Base-by-base conservation (phyloP, 35 echinoderm and acorn worm species). In the Diadema setosum region DNA sequence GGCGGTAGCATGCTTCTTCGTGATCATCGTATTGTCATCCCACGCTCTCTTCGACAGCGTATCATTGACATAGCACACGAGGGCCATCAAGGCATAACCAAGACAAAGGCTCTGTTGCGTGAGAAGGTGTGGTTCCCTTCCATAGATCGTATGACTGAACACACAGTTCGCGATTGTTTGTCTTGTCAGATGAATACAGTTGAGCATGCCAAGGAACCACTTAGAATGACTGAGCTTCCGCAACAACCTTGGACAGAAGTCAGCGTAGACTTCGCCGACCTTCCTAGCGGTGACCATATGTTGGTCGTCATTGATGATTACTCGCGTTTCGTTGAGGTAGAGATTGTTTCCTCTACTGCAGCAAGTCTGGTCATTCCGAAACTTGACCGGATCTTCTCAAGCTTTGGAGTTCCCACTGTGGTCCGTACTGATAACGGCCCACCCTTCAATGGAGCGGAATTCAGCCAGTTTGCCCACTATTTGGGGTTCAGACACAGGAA, bases 81-180 rank as follows among this genome's bases (percentile, higher is more conserved):
- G 32, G 94, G 86, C 4, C 91, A 97, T 48, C 90, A 93, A 50
- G 94, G 94, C 1, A 78, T 93, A 5, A 78, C 90, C 5, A 93
- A 90, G 21, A 97, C 91, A 7, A 97, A 97, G 60, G 50, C 56
- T 29, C 59, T 93, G 15, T 25, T 97, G 11, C 27, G 94, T 4
- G 69, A 93, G 42, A 93, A 97, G 49, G 83, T 93, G 24, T 97
- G 94, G 90, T 97, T 97, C 32, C 94, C 90, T 14, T 80, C 82
- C 3, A 81, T 97, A 2, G 90, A 89, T 61, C 42, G 61, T 3
- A 52, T 65, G 25, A 85, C 87, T 29, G 90, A 96, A 85, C 35
- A 74, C 46, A 69, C 42, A 42, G 42, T 97, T 24, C 76, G 82
- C 18, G 48, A 44, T 26, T 93, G 87, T 65, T 45, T 87, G 4